These are phyloP conservation scores for Dasysyrphus tricinctus DNA, from an alignment of 2,888 invertebrate genomes.

Conservation along the genomic window DNA sequence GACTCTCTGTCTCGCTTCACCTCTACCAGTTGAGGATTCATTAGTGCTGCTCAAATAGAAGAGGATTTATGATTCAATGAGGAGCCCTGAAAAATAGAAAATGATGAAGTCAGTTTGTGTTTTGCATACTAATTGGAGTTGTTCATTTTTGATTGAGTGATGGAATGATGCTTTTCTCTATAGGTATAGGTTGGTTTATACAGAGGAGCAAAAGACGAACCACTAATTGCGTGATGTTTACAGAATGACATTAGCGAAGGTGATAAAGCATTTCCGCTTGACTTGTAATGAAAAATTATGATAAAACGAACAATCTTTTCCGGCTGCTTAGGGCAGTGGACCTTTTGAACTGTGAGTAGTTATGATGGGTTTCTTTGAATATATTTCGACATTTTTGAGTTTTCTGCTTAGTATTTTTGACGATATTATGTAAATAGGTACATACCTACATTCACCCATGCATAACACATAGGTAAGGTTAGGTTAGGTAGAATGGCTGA, in stretches of 20 bases:
- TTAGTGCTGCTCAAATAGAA: slow-evolving; percentile 68
- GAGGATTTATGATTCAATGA: slow-evolving; percentile 67
- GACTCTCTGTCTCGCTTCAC: not conserved
- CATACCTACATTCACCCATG: no score
- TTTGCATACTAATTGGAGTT: slow-evolving; percentile 61
- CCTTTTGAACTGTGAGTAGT: not conserved
- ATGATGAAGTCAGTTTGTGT: slow-evolving; percentile 53
- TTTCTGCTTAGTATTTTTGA: no score
- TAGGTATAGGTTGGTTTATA: no score
- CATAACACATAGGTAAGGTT: no score
- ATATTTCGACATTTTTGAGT: no score
- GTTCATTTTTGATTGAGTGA: slow-evolving; percentile 65
- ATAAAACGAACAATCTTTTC: slow-evolving; percentile 29
- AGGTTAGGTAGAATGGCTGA: no score
- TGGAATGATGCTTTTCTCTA: not conserved
- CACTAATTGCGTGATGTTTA: slow-evolving; percentile 60
- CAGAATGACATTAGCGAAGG: slow-evolving; percentile 33
- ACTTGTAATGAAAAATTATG: slow-evolving; percentile 30
- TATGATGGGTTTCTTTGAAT: no score
- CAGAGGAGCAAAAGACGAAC: not conserved
- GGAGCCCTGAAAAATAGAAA: slow-evolving; percentile 48
- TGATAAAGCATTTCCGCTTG: slow-evolving; percentile 36
- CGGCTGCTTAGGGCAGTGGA: not conserved
- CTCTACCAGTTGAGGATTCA: slow-evolving; percentile 58
- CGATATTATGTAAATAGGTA: no score